Conservation (phyloP, 2,888 invertebrate species). For the Trilocha varians region DNA sequence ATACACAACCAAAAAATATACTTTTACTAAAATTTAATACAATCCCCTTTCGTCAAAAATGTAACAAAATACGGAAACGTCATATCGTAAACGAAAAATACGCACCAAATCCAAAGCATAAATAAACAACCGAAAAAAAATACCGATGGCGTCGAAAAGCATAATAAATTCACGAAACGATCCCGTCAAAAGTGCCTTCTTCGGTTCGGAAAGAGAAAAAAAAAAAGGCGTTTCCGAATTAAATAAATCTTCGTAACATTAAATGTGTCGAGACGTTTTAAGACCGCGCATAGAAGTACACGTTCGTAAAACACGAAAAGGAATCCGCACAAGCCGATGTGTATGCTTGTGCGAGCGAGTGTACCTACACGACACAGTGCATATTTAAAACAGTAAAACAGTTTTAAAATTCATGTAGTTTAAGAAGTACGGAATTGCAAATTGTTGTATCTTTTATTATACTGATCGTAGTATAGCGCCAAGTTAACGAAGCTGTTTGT, state of each 20-base stretch:
- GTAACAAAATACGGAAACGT: too few relatives aligned
- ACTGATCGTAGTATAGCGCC: too few relatives aligned
- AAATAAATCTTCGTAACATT: conserved; percentile 31
- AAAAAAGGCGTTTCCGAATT: conserved; percentile 3
- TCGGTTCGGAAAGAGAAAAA: neutral
- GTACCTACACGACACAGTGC: neutral
- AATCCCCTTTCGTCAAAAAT: too few relatives aligned
- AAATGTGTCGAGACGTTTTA: conserved; percentile 26
- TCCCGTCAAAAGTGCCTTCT: conserved; percentile 2
- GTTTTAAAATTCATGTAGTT: too few relatives aligned
- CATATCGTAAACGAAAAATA: neutral
- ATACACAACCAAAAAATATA: too few relatives aligned
- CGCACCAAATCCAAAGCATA: neutral
- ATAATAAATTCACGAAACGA: conserved; percentile 3
- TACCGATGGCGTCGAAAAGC: conserved; percentile 1
- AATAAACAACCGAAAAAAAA: neutral
- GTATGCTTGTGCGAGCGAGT: neutral
- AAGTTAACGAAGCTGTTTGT: too few relatives aligned
- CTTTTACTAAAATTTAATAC: too few relatives aligned
- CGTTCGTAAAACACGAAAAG: conserved; percentile 24
- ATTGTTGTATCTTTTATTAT: too few relatives aligned
- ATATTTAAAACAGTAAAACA: neutral
- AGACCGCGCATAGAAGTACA: conserved; percentile 23
- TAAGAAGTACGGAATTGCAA: too few relatives aligned
- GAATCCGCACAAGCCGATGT: conserved; percentile 15